Base-by-base conservation (phyloP, 2,888 invertebrate species). In the Ophion ellenae region DNA sequence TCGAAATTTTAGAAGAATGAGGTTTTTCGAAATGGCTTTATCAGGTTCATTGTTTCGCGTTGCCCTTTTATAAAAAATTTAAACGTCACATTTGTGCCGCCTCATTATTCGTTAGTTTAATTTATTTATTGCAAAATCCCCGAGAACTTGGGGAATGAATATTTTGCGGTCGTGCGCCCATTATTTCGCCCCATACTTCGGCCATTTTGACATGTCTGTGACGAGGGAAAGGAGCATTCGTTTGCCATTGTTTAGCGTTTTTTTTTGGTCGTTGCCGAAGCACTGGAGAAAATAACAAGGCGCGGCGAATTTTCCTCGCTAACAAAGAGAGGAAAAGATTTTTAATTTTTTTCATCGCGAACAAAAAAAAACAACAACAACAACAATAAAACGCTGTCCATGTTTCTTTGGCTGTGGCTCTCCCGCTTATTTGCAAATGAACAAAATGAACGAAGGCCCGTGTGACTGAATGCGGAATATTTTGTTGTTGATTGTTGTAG, bases 401-500 rank as follows among this genome's bases (percentile, higher is more conserved):
- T 91, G 92, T 92, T 92, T 93, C 93, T 93, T 92, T 92, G 91
- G 91, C 87, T 89, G 91, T 90, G 90, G 85, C 88, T 88, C 90
- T 87, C 70, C 45, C 6, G n/a, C 76, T 87, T 79, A 79, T 32
- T 64, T 47, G 53, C 36, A 61, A 57, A 84, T 71, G 83, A 77
- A 36, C 69, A 70, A 70, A 78, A 83, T 66, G 69, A 77, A 78
- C 81, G 71, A 74, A 86, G 86, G 80, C 79, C 85, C 80, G 86
- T 84, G 87, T 84, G 90, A 92, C 92, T 93, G 90, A 92, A 92
- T 57, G 91, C 90, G 91, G 91, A 93, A 91, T 83, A 89, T 88
- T 92, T 89, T 92, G 88, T 93, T 93, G 89, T 93, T 93, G 92
- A 93, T 86, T 94, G 94, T 94, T 94, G 92, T 94, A 93, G 94